Conservation (phyloP, 2,113 vertebrate species). For the Toxotes chatareus region DNA sequence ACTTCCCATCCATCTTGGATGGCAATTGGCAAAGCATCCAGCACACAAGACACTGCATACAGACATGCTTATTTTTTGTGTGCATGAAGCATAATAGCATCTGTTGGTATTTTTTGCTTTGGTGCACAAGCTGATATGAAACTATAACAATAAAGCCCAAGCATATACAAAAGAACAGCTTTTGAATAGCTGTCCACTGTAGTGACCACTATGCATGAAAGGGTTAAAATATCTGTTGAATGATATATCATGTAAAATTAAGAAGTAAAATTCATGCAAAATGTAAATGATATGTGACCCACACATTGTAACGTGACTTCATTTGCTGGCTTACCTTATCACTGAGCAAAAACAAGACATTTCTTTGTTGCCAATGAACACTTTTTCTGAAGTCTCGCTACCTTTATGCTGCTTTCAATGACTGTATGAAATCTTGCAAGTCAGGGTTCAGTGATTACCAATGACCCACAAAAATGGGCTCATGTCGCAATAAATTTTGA, state of each 20-base stretch:
- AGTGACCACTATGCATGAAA: no score
- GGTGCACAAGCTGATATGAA: no score
- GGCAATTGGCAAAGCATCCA: no score
- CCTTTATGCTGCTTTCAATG: constrained; percentile 20
- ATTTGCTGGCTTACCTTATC: background rate
- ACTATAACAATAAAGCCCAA: no score
- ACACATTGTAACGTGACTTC: background rate
- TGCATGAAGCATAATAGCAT: no score
- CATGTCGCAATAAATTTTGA: background rate
- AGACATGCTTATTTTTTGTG: no score
- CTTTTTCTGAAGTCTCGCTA: background rate
- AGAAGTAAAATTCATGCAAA: background rate
- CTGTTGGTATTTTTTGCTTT: no score
- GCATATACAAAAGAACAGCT: no score
- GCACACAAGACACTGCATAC: no score
- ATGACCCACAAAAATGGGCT: background rate
- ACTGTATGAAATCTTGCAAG: background rate
- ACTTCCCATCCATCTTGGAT: no score
- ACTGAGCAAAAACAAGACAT: background rate
- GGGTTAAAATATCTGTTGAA: background rate
- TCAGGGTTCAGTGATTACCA: rapidly evolving
- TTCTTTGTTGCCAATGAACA: constrained; percentile 18
- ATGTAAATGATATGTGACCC: background rate
- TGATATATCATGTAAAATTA: background rate
- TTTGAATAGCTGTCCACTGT: no score